These are phyloP conservation scores for Drosophila diplacantha DNA, from an alignment of 2,888 invertebrate species.

Conservation along the genomic window DNA sequence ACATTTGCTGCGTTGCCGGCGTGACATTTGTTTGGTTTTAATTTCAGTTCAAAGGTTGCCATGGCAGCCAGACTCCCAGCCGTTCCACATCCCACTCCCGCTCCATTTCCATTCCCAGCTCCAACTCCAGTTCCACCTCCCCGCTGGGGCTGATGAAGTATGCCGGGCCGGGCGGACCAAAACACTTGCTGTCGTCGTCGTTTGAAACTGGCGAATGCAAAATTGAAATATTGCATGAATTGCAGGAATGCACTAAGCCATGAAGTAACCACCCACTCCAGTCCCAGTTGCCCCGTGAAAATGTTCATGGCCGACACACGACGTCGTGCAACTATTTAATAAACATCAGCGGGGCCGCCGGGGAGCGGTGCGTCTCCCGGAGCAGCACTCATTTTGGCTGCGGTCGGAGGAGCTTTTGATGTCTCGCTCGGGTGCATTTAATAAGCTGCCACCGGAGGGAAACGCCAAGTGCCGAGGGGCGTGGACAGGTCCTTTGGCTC, in stretches of 20 bases:
- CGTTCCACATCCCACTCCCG: conserved; percentile 10
- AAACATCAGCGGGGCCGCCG: conserved; percentile 49
- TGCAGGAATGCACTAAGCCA: conserved; percentile 54
- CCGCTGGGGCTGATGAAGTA: conserved; percentile 15
- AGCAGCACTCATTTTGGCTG: conserved; percentile 27
- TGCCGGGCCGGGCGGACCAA: conserved; percentile 22
- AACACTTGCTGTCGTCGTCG: conserved; percentile 34
- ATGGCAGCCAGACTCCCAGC: conserved; percentile 46
- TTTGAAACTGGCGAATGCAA: conserved; percentile 38
- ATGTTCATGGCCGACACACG: conserved; percentile 21
- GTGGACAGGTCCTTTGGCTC: conserved; percentile 23
- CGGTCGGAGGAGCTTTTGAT: conserved; percentile 53
- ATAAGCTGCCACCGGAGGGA: conserved; percentile 45
- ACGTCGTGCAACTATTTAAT: conserved; percentile 64
- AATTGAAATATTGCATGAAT: conserved; percentile 67
- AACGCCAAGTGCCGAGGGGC: not conserved
- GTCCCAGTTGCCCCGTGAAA: not conserved
- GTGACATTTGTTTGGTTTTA: conserved; percentile 71
- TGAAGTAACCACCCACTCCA: conserved; percentile 6
- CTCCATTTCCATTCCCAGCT: conserved; percentile 16
- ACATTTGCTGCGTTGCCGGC: conserved; percentile 41
- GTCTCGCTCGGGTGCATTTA: conserved; percentile 63
- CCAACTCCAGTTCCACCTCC: not conserved
- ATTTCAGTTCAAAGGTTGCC: conserved; percentile 57
- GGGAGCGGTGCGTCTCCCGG: not conserved